A percentile compares a stretch with the other conserved stretches of the same genome.
phyloP scores from a whole-genome alignment of 2,888 invertebrate genomes.

The Cephus pygmeus region DNA sequence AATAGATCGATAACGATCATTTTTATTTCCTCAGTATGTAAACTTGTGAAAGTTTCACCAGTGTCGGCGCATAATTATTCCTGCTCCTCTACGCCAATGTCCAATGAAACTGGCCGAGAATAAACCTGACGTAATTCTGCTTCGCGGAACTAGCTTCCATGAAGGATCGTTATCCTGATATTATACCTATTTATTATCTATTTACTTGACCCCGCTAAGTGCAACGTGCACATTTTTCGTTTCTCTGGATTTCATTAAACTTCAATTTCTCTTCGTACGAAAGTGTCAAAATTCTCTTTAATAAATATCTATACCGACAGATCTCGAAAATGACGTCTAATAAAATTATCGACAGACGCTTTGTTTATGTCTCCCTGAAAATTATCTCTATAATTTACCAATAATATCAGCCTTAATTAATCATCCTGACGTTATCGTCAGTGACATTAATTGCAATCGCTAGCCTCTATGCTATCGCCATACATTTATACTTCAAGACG shows the following conservation, averaged over 20 bases:
- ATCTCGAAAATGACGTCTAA: background rate
- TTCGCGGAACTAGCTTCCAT: background rate
- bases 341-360: background rate
- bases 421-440: background rate
- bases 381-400: background rate
- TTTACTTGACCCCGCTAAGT: background rate
- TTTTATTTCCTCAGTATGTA: background rate
- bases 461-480: background rate
- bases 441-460: background rate
- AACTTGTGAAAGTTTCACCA: background rate
- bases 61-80: background rate
- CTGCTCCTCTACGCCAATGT: background rate
- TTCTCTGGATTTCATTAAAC: background rate
- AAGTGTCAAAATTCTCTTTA: background rate
- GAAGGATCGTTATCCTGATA: background rate
- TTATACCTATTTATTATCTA: background rate
- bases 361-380: background rate
- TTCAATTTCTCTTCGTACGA: background rate
- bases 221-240: background rate
- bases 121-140: slow-evolving; percentile 1
- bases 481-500: background rate
- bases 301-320: background rate
- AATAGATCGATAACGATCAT: background rate
- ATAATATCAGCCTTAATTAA: background rate
- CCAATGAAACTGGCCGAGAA: background rate